phyloP scores from a whole-genome alignment of 2,888 invertebrate genomes.

The Xestia rhomboidea region DNA sequence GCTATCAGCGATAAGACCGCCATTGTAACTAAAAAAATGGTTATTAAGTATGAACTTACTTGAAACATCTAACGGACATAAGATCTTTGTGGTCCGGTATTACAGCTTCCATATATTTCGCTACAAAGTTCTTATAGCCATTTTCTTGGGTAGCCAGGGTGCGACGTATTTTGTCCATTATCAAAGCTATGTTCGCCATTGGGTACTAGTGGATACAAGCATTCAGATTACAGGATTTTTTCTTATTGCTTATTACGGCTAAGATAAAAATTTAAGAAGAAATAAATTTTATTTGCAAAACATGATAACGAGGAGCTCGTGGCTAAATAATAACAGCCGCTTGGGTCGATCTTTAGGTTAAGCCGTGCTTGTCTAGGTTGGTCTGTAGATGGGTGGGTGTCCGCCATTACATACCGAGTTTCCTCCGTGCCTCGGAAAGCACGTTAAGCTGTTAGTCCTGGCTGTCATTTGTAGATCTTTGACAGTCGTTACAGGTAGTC shows the following conservation, averaged over 20 bases:
- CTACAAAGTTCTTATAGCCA: constrained; percentile 94
- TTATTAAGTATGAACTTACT: constrained; percentile 73
- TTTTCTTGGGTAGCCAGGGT: constrained; percentile 91
- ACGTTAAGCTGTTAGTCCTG: no score
- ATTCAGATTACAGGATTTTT: constrained; percentile 2
- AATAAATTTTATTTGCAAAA: neutral
- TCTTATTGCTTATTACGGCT: neutral
- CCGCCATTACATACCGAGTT: no score
- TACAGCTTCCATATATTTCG: constrained; percentile 91
- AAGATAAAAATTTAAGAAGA: neutral
- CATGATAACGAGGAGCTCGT: no score
- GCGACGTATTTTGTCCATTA: constrained; percentile 94
- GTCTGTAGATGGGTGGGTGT: no score
- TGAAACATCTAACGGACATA: constrained; percentile 86
- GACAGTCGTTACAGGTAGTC: no score
- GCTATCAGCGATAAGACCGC: no score
- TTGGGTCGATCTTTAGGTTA: no score
- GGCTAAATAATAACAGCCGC: no score
- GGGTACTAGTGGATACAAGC: constrained; percentile 90
- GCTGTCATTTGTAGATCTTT: no score
- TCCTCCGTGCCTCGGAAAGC: no score
- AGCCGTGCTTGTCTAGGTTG: no score
- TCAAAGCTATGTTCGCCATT: constrained; percentile 93
- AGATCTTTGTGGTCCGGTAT: constrained; percentile 82
- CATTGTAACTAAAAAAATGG: no score